phyloP scores from a whole-genome alignment of 1,140 invertebrate species.

The Trypoxylus dichotomus region DNA sequence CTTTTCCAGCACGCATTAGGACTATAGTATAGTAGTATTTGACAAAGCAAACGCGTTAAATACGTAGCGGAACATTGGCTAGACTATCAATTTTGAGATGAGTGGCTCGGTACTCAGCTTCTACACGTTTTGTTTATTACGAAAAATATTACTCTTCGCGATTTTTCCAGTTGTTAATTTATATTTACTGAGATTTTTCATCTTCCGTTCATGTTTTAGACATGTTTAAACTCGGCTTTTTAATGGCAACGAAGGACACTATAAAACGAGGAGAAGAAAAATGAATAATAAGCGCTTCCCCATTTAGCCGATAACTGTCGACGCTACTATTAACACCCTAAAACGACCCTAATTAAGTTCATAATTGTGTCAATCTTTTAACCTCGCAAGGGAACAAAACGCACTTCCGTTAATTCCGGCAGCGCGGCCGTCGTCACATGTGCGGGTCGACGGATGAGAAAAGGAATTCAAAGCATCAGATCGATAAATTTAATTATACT shows the following conservation, averaged over 20 bases:
- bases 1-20: neutral
- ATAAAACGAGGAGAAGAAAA: neutral
- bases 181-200: neutral
- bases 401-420: neutral
- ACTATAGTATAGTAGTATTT: neutral
- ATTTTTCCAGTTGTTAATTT: too few species aligned
- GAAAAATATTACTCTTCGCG: too few species aligned
- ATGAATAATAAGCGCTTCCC: neutral
- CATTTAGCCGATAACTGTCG: neutral
- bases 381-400: neutral
- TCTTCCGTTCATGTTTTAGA: neutral
- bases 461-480: neutral
- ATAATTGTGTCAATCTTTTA: neutral
- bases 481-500: slow-evolving; percentile 4
- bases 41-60: too few species aligned
- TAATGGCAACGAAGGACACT: neutral
- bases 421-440: neutral
- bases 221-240: neutral
- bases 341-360: slow-evolving; percentile 5
- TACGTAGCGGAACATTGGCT: too few species aligned
- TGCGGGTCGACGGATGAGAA: neutral
- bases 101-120: too few species aligned
- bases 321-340: neutral
- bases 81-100: too few species aligned
- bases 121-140: too few species aligned